A percentile compares a stretch with the other conserved stretches of the same genome.
phyloP scores from a whole-genome alignment of 2,797 vertebrate genomes.

The Sus cebifrons region DNA sequence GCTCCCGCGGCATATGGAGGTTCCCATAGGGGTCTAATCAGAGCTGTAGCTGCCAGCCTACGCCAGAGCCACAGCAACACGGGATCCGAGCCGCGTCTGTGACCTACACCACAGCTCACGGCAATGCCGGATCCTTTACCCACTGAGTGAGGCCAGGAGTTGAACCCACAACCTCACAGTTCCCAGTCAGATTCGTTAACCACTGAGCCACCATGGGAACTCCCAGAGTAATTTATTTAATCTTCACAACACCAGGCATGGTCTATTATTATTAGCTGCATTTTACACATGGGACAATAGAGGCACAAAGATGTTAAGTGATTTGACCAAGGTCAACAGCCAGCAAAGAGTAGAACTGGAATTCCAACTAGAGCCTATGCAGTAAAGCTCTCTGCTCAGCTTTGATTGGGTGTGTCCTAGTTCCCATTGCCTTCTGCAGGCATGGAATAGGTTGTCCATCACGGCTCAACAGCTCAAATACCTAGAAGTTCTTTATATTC shows the following conservation, averaged over 20 bases:
- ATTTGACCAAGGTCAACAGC: neutral
- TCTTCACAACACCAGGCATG: neutral
- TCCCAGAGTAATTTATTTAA: neutral
- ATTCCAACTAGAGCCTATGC: neutral
- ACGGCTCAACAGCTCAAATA: neutral
- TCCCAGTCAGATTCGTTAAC: too few relatives aligned
- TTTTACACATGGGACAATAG: neutral
- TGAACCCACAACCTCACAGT: too few relatives aligned
- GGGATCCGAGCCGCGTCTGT: too few relatives aligned
- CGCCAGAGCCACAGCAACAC: too few relatives aligned
- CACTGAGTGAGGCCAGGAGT: too few relatives aligned
- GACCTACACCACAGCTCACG: too few relatives aligned
- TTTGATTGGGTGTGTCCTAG: neutral
- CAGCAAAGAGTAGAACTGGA: neutral
- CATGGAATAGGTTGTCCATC: neutral
- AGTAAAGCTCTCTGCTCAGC: neutral
- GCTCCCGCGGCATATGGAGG: too few relatives aligned
- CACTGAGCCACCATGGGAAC: too few relatives aligned
- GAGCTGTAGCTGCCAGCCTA: too few relatives aligned
- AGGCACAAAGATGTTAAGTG: neutral
- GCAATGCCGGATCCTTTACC: too few relatives aligned
- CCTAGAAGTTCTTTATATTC: neutral
- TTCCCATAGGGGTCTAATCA: too few relatives aligned
- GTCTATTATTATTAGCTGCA: neutral
- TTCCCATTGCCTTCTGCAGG: neutral